Evolutionary conservation across 2,888 invertebrate species (phyloP), one percentile per base, ranked within the genome.

Genomic region (Zeuzera pyrina): DNA sequence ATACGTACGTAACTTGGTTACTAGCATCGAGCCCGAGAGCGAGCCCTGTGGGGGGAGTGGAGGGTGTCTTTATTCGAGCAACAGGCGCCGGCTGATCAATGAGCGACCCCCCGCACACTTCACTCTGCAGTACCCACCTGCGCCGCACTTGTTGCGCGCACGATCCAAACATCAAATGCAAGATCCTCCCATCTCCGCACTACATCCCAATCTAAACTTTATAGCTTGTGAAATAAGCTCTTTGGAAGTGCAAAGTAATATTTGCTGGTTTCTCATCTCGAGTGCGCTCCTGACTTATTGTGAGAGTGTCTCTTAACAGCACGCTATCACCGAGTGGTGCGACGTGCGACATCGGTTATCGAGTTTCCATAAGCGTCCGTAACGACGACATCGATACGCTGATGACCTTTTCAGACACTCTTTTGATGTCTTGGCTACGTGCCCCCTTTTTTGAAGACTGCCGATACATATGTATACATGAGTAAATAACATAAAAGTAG

Each of bases 91-190:
- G 43, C 71, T 76, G 76, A 79, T 79, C 78, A 79, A 79, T 79
- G 78, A 74, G 57, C 43, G 33, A 36, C 38, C 51, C 57, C 55
- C 60, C 45, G 52, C 39, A 43, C 49, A 38, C 43, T 49, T 52
- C 49, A 34, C 36, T 36, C 49, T 26, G 11, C 26, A 10, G 11
- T 8, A 19, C 12, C 28, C 51, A 57, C 57, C 70, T 74, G 76
- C 77, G 73, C 73, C 70, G 64, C 74, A 78, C 78, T 78, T 78
- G 78, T 78, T 79, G 78, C 77, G 78, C 78, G 70, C 62, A 60
- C 57, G 43, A 48, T n/a, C n/a, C n/a, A n/a, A n/a, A n/a, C n/a
- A n/a, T n/a, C n/a, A n/a, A n/a, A n/a, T n/a, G n/a, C n/a, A n/a
- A n/a, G n/a, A n/a, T n/a, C n/a, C n/a, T n/a, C n/a, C 43, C 45